Base-by-base conservation (phyloP, 2,888 invertebrate species). In the Tetragonisca angustula region DNA sequence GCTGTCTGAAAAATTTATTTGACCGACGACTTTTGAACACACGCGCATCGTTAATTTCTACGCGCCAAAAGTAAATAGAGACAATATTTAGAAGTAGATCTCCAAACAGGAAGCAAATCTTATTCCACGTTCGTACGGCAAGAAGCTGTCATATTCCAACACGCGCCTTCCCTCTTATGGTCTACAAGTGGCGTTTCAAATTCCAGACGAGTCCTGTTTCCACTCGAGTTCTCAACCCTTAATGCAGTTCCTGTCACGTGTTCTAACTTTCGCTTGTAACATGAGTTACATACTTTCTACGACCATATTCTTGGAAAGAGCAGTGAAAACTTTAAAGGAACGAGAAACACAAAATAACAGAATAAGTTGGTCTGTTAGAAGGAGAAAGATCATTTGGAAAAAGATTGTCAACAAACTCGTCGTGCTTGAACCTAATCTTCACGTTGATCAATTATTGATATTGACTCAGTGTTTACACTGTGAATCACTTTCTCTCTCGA, bases 131-230 rank as follows among this genome's bases (percentile, higher is more conserved):
- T 56, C 24, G 17, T 21, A 27, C 52, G 9, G 24, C 80, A 76
- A 77, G 85, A 86, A 79, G 67, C 43, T 54, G 36, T 71, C 36
- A 36, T 71, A 61, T 67, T 56, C 64, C 50, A 65, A 76, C 54
- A n/a, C 21, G 61, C 61, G 36, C 59, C 21, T 76, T 83, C 74
- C 83, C 76, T 85, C 84, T 83, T 79, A 73, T 56, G 79, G 76
- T 50, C 2, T 69, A 54, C 50, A 68, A 61, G 36, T 61, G 32
- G 32, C 65, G 50, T 61, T n/a, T 68, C 27, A 59, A 84, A 70
- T 74, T 69, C 36, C 62, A 73, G 15, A 2, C 65, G 50, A 50
- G 61, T 82, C 79, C 59, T 79, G 71, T 78, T 77, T 67, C 82
- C 83, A 77, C 82, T 84, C 70, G 24, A 83, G 21, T 56, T 68